A percentile compares a stretch with the other conserved stretches of the same genome.
phyloP scores from a whole-genome alignment of 1,140 invertebrate species.

The Platyscapa corneri region DNA sequence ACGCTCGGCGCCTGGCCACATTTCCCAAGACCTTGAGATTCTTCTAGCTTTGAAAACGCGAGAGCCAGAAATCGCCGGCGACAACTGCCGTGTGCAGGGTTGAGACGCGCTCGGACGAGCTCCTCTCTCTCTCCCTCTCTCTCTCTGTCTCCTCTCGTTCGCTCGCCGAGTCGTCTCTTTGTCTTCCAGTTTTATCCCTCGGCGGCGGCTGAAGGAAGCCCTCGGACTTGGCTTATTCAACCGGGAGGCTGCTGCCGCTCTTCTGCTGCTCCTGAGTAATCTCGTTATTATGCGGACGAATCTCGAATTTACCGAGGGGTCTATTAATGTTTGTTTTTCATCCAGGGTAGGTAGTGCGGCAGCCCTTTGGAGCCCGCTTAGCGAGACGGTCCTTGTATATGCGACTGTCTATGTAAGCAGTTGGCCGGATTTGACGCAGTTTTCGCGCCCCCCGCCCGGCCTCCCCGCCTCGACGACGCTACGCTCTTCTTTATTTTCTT shows the following conservation, averaged over 20 bases:
- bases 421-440: slow-evolving; percentile 30
- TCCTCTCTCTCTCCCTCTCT: background rate
- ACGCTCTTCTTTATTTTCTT: background rate
- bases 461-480: background rate
- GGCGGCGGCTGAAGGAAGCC: slow-evolving; percentile 1
- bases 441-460: background rate
- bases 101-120: background rate
- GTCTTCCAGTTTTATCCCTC: slow-evolving; percentile 13
- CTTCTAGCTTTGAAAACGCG: slow-evolving; percentile 34
- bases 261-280: slow-evolving; percentile 34
- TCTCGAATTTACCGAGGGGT: slow-evolving; percentile 46
- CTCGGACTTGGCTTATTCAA: slow-evolving; percentile 47
- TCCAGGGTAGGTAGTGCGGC: slow-evolving; percentile 21
- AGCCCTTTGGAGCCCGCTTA: slow-evolving; percentile 9
- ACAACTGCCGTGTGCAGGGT: slow-evolving; percentile 4
- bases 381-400: background rate
- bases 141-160: background rate
- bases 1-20: background rate
- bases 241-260: background rate
- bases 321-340: slow-evolving; percentile 53
- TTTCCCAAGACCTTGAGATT: slow-evolving; percentile 53
- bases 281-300: slow-evolving; percentile 49
- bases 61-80: slow-evolving; percentile 38
- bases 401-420: slow-evolving; percentile 20
- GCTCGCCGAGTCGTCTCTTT: slow-evolving; percentile 2